Base-by-base conservation (phyloP, 2,888 invertebrate species). In the Nasonovia ribisnigri region DNA sequence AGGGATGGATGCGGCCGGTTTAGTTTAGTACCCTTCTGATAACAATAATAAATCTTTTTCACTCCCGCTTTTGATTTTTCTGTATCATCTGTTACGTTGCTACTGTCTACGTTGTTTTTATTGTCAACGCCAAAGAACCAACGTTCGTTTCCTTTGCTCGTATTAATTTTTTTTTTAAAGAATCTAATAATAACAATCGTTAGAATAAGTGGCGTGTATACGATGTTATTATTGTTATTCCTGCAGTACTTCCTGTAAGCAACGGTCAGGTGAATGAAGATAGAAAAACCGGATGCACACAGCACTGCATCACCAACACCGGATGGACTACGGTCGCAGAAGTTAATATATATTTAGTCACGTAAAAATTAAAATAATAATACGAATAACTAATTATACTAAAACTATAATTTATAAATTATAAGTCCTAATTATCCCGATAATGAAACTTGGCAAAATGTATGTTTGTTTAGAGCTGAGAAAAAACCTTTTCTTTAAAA, bases 11-110 rank as follows among this genome's bases (percentile, higher is more conserved):
- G 67, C 67, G 92, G 92, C 92, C 92, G 88, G 77, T 88, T 92
- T 88, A 67, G 88, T 92, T 67, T 92, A n/a, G 86, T 57, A 91
- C 77, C 77, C 92, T 92, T 92, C 88, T 88, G 92, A 92, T 92
- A 92, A 92, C 92, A 92, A 92, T 92, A 92, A 92, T 92, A 92
- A 92, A 92, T 92, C 92, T 88, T 92, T 60, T 88, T 51, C 77
- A 77, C 77, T 42, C 13, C 51, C 77, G 88, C 92, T 92, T 92
- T 92, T 92, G 92, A 92, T 88, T 92, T 88, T 88, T 77, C 88
- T 67, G 43, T 88, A 77, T 92, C 88, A 92, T 92, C 92, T 92
- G 92, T 92, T 92, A 42, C 86, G 67, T 51, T 29, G 92, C 87
- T 88, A 51, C 48, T 42, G 87, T 88, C 60, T 51, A 42, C 92